These are phyloP conservation scores for Vicugna pacos DNA, from an alignment of 2,113 vertebrate species.

Conservation along the genomic window DNA sequence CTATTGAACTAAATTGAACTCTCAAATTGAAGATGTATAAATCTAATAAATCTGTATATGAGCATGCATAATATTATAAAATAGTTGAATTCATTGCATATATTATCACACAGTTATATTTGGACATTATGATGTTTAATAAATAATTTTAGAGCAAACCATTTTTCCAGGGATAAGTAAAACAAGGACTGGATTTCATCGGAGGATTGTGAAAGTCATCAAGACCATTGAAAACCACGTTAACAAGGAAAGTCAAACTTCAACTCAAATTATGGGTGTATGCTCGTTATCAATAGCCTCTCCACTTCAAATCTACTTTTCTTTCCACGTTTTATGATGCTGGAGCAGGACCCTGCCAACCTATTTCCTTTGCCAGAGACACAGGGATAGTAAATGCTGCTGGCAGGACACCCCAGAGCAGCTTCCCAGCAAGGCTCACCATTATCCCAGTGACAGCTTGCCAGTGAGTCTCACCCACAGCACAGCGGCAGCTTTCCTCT, in stretches of 20 bases:
- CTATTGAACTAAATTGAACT: slow-evolving; percentile 13
- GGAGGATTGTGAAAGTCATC: background rate
- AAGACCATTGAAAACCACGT: background rate
- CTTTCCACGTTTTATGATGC: background rate
- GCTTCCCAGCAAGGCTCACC: background rate
- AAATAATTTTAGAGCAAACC: background rate
- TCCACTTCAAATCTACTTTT: background rate
- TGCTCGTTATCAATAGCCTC: background rate
- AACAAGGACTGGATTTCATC: slow-evolving; percentile 27
- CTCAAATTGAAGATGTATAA: background rate
- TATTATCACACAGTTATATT: background rate
- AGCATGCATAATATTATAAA: slow-evolving; percentile 19
- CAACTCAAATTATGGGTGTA: background rate
- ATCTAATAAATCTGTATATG: slow-evolving; percentile 26
- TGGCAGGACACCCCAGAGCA: rapidly evolving
- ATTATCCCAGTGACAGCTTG: background rate
- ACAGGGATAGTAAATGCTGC: background rate
- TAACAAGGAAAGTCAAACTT: background rate
- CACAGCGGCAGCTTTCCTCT: background rate
- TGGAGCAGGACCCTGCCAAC: background rate
- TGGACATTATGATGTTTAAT: background rate
- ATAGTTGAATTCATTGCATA: background rate
- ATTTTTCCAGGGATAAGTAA: slow-evolving; percentile 1
- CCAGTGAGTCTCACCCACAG: background rate
- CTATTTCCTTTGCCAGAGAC: background rate